Percentiles rank a stretch among this genome's conserved stretches.
Evolutionary conservation across 2,888 invertebrate genomes (phyloP).

Genomic region (Diarsia mendica): DNA sequence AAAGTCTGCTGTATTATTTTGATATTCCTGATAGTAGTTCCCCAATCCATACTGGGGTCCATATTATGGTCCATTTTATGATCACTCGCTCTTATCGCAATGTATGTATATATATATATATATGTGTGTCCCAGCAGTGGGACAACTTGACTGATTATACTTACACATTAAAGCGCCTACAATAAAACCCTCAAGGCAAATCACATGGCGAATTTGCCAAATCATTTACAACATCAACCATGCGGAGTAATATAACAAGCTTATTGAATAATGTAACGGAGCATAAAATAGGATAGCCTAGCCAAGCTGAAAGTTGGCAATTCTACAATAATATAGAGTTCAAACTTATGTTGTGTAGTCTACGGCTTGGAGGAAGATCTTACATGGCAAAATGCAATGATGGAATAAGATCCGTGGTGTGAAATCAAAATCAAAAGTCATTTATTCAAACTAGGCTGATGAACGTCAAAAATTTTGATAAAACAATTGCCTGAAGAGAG

Average conservation of each 20-base stretch:
- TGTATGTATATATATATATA: no score
- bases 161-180: background rate
- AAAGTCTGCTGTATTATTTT: background rate
- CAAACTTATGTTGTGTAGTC: background rate
- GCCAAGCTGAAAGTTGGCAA: slow-evolving; percentile 38
- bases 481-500: background rate
- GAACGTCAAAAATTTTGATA: no score
- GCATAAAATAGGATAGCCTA: slow-evolving; percentile 46
- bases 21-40: background rate
- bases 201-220: slow-evolving; percentile 26
- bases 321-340: slow-evolving; percentile 33
- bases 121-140: no score
- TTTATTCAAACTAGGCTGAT: no score
- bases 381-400: background rate
- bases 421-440: no score
- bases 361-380: background rate
- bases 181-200: background rate
- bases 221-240: slow-evolving; percentile 33
- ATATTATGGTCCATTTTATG: no score
- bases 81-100: no score
- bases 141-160: background rate
- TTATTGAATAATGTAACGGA: slow-evolving; percentile 52
- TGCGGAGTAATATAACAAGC: slow-evolving; percentile 34
- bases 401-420: background rate
- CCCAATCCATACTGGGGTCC: background rate